These are phyloP conservation scores for Zophobas atratus DNA, from an alignment of 1,140 invertebrate species.

Conservation along the genomic window DNA sequence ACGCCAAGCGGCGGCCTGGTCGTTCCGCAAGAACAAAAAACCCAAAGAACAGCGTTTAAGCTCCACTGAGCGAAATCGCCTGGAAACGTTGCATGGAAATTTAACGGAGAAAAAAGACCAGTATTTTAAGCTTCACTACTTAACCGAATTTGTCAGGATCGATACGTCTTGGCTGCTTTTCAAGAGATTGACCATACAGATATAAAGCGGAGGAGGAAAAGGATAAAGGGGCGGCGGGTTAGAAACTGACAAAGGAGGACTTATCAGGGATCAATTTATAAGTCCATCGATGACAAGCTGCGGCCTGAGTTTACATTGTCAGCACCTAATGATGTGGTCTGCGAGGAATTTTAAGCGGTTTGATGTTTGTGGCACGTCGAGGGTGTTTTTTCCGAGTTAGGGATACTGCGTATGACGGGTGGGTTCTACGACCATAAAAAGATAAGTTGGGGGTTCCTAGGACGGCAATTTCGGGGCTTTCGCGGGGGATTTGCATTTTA, in stretches of 20 bases:
- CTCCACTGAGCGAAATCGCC: conserved; percentile 18
- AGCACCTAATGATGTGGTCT: not conserved
- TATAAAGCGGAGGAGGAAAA: conserved; percentile 21
- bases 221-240: conserved; percentile 9
- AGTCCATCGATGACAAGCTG: conserved; percentile 18
- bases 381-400: not conserved
- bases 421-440: not conserved
- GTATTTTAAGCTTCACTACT: conserved; percentile 16
- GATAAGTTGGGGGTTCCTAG: too few species aligned
- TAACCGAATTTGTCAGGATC: conserved; percentile 39
- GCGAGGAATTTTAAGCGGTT: not conserved
- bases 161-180: conserved; percentile 30
- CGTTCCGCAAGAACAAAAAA: conserved; percentile 7
- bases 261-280: conserved; percentile 40
- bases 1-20: conserved; percentile 20
- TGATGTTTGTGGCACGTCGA: not conserved
- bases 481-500: too few species aligned
- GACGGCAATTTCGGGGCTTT: too few species aligned
- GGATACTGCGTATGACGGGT: not conserved
- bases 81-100: conserved; percentile 12
- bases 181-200: conserved; percentile 39
- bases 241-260: conserved; percentile 26
- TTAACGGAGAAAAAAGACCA: conserved; percentile 9
- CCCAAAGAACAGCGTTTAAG: conserved; percentile 19
- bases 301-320: conserved; percentile 11